Base-by-base conservation (phyloP, 1,140 invertebrate species). In the Stegodyphus dumicola region DNA sequence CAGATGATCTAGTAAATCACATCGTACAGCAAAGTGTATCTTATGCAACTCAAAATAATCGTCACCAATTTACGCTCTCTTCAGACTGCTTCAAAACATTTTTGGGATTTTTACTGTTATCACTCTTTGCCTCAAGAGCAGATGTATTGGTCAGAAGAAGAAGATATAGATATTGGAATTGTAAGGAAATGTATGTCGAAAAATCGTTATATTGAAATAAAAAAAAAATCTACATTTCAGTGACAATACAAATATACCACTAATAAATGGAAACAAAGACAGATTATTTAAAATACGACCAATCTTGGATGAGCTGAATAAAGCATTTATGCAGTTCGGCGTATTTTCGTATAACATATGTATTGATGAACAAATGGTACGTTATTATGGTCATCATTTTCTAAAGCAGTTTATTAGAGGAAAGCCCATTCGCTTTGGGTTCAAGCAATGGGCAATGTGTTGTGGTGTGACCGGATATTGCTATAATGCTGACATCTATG, bases 171-270 rank as follows among this genome's bases (percentile, higher is more conserved):
- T 74, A 74, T 74, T 74, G 51, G 51, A 74, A 74, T 74, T 53
- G 71, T 74, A 74, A 74, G 71, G 71, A 74, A 74, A 74, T 74
- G 71, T 74, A 74, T 74, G 71, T 74, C 71, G 71, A 74, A 74
- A 74, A 74, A 74, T 74, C 71, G 71, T 74, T 74, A 74, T 74
- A 74, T 74, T 74, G 71, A 74, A 74, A 74, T 74, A n/a, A 74
- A 74, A 74, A 52, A 74, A 51, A 74, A 74, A 74, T 74, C 71
- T 74, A 74, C 71, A 74, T 74, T 74, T 74, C 71, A 74, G 71
- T 74, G 71, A 74, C 71, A 74, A 74, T 74, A 74, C 71, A 74
- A 74, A 74, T 74, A 74, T 74, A 74, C 71, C 71, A 74, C 71
- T 74, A 74, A 74, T 74, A 74, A 74, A 74, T 74, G 71, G 52